A percentile compares a stretch with the other conserved stretches of the same genome.
Evolutionary conservation across 2,888 invertebrate genomes (phyloP).

Genomic region (Cosmia pyralina): DNA sequence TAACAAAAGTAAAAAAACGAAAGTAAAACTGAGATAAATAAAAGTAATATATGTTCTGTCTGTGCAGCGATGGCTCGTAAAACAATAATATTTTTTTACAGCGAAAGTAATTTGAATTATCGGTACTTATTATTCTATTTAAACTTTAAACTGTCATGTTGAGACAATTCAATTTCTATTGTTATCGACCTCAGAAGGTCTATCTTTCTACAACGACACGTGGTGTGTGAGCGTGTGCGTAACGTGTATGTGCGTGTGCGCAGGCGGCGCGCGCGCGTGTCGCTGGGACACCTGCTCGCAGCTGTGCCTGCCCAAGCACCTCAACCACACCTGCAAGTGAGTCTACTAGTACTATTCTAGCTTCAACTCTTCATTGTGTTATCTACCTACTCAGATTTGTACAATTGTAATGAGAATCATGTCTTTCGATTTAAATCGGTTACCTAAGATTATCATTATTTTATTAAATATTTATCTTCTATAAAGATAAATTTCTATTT

Average conservation of each 20-base stretch:
- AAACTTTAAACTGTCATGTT: no score
- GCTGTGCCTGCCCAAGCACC: conserved; percentile 91
- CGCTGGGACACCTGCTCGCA: conserved; percentile 95
- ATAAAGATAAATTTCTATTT: background rate
- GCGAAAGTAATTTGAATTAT: background rate
- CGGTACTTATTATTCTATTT: background rate
- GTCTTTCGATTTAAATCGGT: background rate
- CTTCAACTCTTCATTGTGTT: no score
- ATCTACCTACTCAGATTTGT: no score
- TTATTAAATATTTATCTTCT: no score
- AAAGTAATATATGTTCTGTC: no score
- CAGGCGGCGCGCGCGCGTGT: conserved; percentile 82
- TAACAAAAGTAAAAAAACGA: background rate
- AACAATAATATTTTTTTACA: background rate
- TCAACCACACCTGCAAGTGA: conserved; percentile 85
- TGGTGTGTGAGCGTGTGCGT: background rate
- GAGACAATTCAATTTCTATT: background rate
- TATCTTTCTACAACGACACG: background rate
- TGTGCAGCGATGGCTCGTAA: background rate
- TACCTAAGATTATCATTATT: background rate
- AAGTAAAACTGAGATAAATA: background rate
- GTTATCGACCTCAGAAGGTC: background rate
- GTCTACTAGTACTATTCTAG: conserved; percentile 38
- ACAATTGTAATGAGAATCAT: no score
- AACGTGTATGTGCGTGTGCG: conserved; percentile 4